phyloP scores from a whole-genome alignment of 2,113 vertebrate species.

The Sigmodon hispidus region DNA sequence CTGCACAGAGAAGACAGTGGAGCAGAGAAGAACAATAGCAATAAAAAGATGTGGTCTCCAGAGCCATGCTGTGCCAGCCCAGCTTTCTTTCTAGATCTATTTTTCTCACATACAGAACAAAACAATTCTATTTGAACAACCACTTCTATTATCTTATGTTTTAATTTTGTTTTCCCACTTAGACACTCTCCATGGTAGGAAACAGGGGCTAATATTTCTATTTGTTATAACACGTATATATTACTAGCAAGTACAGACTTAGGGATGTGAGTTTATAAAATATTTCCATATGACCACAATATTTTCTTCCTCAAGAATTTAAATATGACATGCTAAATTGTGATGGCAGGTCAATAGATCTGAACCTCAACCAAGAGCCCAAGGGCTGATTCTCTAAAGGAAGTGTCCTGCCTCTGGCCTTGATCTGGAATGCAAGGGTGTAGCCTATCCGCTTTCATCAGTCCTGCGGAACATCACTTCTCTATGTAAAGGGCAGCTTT shows the following conservation, averaged over 20 bases:
- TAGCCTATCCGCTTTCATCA: constrained; percentile 67
- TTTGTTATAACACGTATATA: neutral
- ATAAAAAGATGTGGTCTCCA: too few species aligned
- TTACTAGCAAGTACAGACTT: neutral
- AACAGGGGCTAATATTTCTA: neutral
- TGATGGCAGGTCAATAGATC: neutral
- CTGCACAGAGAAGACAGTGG: neutral
- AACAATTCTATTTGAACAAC: neutral
- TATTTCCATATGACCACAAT: neutral
- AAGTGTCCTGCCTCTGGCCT: constrained; percentile 68
- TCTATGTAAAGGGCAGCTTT: constrained; percentile 59
- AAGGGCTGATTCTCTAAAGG: constrained; percentile 40
- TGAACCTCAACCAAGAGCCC: neutral
- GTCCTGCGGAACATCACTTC: constrained; percentile 71
- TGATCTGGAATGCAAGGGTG: constrained; percentile 5
- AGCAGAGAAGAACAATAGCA: too few species aligned
- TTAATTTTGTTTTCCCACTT: neutral
- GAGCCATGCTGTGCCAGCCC: neutral
- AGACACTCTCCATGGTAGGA: neutral
- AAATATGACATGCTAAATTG: neutral
- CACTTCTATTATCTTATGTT: neutral
- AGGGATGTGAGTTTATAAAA: neutral
- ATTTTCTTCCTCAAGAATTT: neutral
- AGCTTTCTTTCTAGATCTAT: neutral
- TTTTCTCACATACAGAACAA: neutral